Conservation (phyloP, 2,113 vertebrate species). For the Phycodurus eques region DNA sequence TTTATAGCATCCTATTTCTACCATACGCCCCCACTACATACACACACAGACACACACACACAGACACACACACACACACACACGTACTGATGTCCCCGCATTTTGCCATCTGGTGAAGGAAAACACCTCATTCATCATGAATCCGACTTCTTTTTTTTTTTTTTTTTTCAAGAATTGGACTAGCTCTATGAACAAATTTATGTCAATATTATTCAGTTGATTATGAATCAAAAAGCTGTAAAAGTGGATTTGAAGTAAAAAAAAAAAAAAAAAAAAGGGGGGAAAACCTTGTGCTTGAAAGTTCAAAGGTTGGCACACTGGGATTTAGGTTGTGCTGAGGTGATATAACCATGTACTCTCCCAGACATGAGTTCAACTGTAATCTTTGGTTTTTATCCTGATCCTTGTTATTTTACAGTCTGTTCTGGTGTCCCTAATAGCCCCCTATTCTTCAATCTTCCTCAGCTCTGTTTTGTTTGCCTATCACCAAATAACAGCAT, state of each 20-base stretch:
- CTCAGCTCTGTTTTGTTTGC: constrained; percentile 8
- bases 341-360: constrained; percentile 11
- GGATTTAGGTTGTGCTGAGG: constrained; percentile 35
- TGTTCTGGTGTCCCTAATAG: neutral
- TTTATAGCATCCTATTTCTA: too few relatives aligned
- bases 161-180: neutral
- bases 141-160: neutral
- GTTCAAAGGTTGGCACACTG: neutral
- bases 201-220: constrained; percentile 17
- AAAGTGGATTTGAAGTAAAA: neutral
- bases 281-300: neutral
- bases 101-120: neutral
- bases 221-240: neutral
- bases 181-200: constrained; percentile 6
- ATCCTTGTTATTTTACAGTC: constrained; percentile 41
- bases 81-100: neutral
- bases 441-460: neutral
- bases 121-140: neutral
- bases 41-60: neutral
- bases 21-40: neutral
- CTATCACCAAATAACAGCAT: constrained; percentile 25
- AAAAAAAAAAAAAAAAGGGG: too few relatives aligned
- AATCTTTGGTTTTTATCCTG: constrained; percentile 25
- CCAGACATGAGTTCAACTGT: constrained; percentile 30
- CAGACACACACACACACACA: too few relatives aligned